Base-by-base conservation (phyloP, 2,888 invertebrate genomes). In the Encarsia formosa region DNA sequence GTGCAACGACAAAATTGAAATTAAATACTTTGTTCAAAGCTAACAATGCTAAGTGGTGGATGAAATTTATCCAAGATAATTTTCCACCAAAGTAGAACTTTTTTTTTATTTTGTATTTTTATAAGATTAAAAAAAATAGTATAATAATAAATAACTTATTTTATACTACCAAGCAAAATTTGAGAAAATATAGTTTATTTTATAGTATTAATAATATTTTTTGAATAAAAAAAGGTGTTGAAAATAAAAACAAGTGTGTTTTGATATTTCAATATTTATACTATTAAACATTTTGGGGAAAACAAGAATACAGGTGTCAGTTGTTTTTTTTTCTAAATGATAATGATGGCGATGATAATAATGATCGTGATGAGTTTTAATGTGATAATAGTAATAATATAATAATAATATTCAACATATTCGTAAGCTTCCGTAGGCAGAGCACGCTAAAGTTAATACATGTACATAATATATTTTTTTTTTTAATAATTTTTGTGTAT, bases 261-360 rank as follows among this genome's bases (percentile, higher is more conserved):
- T 51, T 53, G 37, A 58, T 58, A 60, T 61, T 62, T 61, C 62
- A 59, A 64, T 65, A 65, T 65, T 68, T 64, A 67, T 64, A 62
- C 61, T 64, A 62, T 60, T 65, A 65, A 66, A 66, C 63, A 63
- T 67, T 69, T 65, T 61, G 59, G 63, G 61, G 63, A 63, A 70
- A 68, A 70, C 68, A 69, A 71, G 67, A 67, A 63, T 70, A 68
- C 68, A 70, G 60, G 61, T 65, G 63, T 69, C 65, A 63, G 60
- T 65, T 65, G 59, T 56, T 54, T 53, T 29, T 54, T 35, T 45
- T 51, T 56, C 49, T 50, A 59, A 43, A 56, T 48, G 44, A 40
- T 49, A 49, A 53, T 56, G 49, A 54, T 57, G 44, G 45, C 43
- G 44, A 54, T 49, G 45, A 50, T 49, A 19, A 48, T 57, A 57